phyloP scores from a whole-genome alignment of 2,888 invertebrate genomes.

The Eupithecia vulgata region DNA sequence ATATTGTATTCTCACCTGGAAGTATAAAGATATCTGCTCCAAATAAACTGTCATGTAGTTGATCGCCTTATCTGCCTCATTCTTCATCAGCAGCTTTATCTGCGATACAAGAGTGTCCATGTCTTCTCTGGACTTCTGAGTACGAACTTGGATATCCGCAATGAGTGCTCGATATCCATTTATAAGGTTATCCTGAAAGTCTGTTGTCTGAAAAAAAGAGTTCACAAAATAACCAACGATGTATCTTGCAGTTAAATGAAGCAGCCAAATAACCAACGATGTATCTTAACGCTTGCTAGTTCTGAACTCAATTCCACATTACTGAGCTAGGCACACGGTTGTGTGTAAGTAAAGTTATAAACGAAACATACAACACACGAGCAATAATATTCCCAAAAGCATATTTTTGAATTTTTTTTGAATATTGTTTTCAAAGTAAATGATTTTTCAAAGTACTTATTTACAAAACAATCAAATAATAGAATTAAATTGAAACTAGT shows the following conservation, averaged over 20 bases:
- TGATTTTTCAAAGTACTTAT: background rate
- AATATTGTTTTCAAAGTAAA: no score
- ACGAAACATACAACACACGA: background rate
- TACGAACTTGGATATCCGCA: slow-evolving; percentile 77
- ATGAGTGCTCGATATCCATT: slow-evolving; percentile 79
- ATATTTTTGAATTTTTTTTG: background rate
- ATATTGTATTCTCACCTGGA: slow-evolving; percentile 61
- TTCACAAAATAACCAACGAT: background rate
- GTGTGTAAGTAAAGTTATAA: background rate
- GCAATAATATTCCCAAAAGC: background rate
- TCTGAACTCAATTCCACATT: background rate
- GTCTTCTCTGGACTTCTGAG: slow-evolving; percentile 77
- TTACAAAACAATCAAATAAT: no score
- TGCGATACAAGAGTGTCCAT: slow-evolving; percentile 81
- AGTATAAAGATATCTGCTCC: slow-evolving; percentile 79
- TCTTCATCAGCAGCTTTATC: slow-evolving; percentile 79
- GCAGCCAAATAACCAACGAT: background rate
- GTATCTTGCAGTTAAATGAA: background rate
- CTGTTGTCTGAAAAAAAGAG: slow-evolving; percentile 67
- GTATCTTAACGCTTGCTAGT: background rate
- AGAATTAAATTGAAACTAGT: no score
- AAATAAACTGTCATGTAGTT: slow-evolving; percentile 81
- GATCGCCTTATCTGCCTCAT: slow-evolving; percentile 79
- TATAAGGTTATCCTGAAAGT: slow-evolving; percentile 79
- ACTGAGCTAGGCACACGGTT: background rate